phyloP scores from a whole-genome alignment of 2,888 invertebrate species.

The Cremastinae sp. region DNA sequence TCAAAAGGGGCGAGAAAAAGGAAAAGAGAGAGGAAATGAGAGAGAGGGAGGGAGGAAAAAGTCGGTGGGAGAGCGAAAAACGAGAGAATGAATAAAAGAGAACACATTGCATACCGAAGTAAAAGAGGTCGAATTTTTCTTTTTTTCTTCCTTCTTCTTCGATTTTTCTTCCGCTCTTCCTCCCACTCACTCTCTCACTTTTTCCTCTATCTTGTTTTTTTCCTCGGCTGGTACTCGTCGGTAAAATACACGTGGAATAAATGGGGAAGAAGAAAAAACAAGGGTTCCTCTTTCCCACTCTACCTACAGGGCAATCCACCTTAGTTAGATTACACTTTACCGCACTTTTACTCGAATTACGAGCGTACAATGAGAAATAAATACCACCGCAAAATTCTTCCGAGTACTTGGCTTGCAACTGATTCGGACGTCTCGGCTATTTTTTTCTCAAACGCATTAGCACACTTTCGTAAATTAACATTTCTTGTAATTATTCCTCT shows the following conservation, averaged over 20 bases:
- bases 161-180: too few relatives aligned
- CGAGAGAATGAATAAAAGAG: slow-evolving; percentile 8
- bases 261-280: slow-evolving; percentile 6
- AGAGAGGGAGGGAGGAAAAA: neutral
- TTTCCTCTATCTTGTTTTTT: too few relatives aligned
- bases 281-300: neutral
- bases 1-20: slow-evolving; percentile 4
- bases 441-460: too few relatives aligned
- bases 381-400: too few relatives aligned
- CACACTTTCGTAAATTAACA: too few relatives aligned
- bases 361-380: too few relatives aligned
- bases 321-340: neutral
- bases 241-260: neutral
- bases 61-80: slow-evolving; percentile 8
- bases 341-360: too few relatives aligned
- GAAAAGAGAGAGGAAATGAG: slow-evolving; percentile 11
- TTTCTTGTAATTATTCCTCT: too few relatives aligned
- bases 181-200: too few relatives aligned
- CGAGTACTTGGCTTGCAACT: too few relatives aligned
- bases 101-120: slow-evolving; percentile 2
- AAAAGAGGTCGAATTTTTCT: slow-evolving; percentile 14
- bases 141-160: neutral
- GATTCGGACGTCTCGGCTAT: too few relatives aligned
- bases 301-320: neutral
- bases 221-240: neutral